Evolutionary conservation across 2,888 invertebrate genomes (phyloP).

Genomic region (Mongoloraphidia duomilia): DNA sequence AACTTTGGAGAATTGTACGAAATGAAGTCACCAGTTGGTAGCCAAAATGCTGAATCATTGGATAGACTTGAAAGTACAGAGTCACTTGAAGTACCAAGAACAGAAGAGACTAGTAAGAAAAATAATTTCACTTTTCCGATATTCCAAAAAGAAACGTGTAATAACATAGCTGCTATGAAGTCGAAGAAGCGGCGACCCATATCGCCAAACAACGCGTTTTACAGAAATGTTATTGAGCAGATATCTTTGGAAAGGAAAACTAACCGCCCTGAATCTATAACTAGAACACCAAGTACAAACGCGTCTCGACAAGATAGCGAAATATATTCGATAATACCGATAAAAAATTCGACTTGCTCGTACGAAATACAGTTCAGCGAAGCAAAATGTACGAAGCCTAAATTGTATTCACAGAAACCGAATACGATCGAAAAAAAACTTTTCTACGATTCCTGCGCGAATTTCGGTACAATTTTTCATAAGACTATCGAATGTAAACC

Average conservation of each 20-base stretch:
- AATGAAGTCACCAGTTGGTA: too few relatives aligned
- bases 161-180: too few relatives aligned
- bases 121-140: too few relatives aligned
- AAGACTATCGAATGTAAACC: too few relatives aligned
- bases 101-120: too few relatives aligned
- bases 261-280: background rate
- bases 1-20: too few relatives aligned
- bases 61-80: too few relatives aligned
- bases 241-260: background rate
- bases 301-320: background rate
- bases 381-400: constrained; percentile 1
- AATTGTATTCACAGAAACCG: background rate
- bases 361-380: background rate
- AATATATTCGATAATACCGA: background rate
- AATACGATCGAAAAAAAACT: background rate
- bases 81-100: too few relatives aligned
- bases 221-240: constrained; percentile 3
- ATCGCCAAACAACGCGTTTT: constrained; percentile 6
- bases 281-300: background rate
- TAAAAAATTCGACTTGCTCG: background rate
- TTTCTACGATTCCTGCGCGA: too few relatives aligned
- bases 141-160: too few relatives aligned
- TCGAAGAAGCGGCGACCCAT: background rate
- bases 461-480: too few relatives aligned
- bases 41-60: too few relatives aligned